Percentiles rank a stretch among this genome's conserved stretches.
phyloP scores from a whole-genome alignment of 2,113 vertebrate genomes.

The Sorex fumeus region DNA sequence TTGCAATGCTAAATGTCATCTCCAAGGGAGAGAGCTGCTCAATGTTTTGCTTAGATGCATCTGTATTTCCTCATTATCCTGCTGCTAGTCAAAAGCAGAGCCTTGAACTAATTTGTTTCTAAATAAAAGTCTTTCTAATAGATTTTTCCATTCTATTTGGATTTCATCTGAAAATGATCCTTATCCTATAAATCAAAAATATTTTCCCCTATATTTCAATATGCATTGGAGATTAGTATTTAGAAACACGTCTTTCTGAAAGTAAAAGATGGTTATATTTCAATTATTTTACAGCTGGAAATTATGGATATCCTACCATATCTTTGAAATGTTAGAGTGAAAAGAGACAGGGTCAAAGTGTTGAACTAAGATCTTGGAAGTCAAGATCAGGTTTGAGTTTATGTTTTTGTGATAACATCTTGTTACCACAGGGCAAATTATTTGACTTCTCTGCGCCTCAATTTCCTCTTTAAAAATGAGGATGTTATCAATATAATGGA shows the following conservation, averaged over 20 bases:
- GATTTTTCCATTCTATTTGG: constrained; percentile 66
- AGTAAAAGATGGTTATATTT: constrained; percentile 52
- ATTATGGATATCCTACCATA: background rate
- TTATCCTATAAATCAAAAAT: constrained; percentile 67
- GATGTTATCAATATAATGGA: background rate
- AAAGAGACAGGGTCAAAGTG: background rate
- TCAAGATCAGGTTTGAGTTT: constrained; percentile 25
- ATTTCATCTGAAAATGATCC: constrained; percentile 74
- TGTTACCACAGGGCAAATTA: background rate
- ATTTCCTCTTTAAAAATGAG: constrained; percentile 32
- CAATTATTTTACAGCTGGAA: constrained; percentile 21
- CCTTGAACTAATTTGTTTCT: constrained; percentile 75
- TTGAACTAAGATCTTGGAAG: constrained; percentile 25
- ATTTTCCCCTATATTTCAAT: constrained; percentile 60
- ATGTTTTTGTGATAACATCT: background rate
- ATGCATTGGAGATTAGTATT: constrained; percentile 56
- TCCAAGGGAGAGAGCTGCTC: constrained; percentile 4
- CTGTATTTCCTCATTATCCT: constrained; percentile 63
- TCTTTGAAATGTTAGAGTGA: background rate
- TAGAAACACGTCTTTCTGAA: constrained; percentile 41
- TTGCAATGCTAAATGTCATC: constrained; percentile 60
- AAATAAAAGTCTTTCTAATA: constrained; percentile 69
- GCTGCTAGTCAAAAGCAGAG: constrained; percentile 64
- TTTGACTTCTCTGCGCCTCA: constrained; percentile 29
- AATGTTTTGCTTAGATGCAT: constrained; percentile 62